Evolutionary conservation across 2,888 invertebrate species (phyloP).

Genomic region (Aradus depressus): DNA sequence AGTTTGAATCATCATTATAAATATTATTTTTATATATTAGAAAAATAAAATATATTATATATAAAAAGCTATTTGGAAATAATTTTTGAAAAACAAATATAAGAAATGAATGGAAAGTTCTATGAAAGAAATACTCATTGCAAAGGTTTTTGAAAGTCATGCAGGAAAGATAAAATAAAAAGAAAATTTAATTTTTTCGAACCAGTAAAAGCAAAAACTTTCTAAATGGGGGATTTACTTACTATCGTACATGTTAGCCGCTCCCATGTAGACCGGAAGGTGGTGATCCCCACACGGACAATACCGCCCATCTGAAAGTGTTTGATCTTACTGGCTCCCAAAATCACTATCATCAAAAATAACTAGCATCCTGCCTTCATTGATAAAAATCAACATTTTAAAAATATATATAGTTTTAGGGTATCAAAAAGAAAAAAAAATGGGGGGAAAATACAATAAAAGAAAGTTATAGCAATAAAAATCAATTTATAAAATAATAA

Average conservation of each 20-base stretch:
- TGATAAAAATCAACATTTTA: not conserved
- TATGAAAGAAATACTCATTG: not conserved
- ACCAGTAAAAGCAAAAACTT: slow-evolving; percentile 28
- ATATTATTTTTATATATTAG: too few relatives aligned
- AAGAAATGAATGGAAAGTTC: not conserved
- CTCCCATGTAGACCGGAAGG: slow-evolving; percentile 28
- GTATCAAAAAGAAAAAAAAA: not conserved
- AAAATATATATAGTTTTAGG: not conserved
- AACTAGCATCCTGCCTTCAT: slow-evolving; percentile 12
- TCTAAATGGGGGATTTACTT: slow-evolving; percentile 24
- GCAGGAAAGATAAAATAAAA: not conserved
- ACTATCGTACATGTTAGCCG: slow-evolving; percentile 27
- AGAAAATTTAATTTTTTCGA: slow-evolving; percentile 15
- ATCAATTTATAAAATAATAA: too few relatives aligned
- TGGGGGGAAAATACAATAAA: not conserved
- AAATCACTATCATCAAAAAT: too few relatives aligned
- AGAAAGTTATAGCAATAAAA: not conserved
- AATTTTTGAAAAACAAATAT: slow-evolving; percentile 17
- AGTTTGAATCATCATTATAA: too few relatives aligned
- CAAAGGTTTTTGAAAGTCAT: not conserved
- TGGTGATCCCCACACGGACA: slow-evolving; percentile 26
- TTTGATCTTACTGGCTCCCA: slow-evolving; percentile 27
- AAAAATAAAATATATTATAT: slow-evolving; percentile 11
- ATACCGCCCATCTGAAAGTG: slow-evolving; percentile 28
- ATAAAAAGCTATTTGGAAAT: slow-evolving; percentile 17